A percentile compares a stretch with the other conserved stretches of the same genome.
These are phyloP conservation scores for Leucophenga maculata DNA, from an alignment of 2,888 invertebrate species.

Conservation along the genomic window DNA sequence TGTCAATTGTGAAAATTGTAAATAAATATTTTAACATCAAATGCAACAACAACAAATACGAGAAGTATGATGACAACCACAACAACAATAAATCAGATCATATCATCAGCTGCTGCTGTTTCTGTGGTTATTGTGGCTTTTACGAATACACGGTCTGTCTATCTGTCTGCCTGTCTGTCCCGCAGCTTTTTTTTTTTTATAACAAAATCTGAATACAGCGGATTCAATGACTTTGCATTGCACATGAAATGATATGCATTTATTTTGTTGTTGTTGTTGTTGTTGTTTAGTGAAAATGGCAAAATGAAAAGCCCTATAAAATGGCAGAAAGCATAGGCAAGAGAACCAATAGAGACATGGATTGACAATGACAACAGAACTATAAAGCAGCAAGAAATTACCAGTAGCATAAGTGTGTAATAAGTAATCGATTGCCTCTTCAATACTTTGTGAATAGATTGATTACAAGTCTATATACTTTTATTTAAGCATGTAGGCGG, in stretches of 20 bases:
- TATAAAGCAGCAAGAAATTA: background rate
- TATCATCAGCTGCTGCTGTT: conserved; percentile 45
- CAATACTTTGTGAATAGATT: too few species aligned
- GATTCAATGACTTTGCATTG: background rate
- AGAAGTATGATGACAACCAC: conserved; percentile 35
- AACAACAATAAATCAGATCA: conserved; percentile 63
- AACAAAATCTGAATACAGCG: too few species aligned
- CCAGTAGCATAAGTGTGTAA: too few species aligned
- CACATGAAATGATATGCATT: background rate
- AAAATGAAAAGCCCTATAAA: conserved; percentile 51
- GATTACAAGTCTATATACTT: too few species aligned
- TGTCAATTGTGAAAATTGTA: conserved; percentile 67
- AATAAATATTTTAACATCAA: conserved; percentile 64
- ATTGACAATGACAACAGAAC: background rate
- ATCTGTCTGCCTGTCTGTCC: conserved; percentile 16
- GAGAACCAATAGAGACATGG: background rate
- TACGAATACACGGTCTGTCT: background rate
- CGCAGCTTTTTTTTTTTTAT: conserved; percentile 47
- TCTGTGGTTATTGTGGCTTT: conserved; percentile 28
- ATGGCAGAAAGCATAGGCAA: background rate
- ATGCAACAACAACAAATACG: conserved; percentile 44
- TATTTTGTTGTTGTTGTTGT: too few species aligned
- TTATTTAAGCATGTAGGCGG: too few species aligned
- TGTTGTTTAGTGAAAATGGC: too few species aligned
- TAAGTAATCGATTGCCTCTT: too few species aligned